These are phyloP conservation scores for Trichopoda pennipes DNA, from an alignment of 2,888 invertebrate species.

Conservation along the genomic window DNA sequence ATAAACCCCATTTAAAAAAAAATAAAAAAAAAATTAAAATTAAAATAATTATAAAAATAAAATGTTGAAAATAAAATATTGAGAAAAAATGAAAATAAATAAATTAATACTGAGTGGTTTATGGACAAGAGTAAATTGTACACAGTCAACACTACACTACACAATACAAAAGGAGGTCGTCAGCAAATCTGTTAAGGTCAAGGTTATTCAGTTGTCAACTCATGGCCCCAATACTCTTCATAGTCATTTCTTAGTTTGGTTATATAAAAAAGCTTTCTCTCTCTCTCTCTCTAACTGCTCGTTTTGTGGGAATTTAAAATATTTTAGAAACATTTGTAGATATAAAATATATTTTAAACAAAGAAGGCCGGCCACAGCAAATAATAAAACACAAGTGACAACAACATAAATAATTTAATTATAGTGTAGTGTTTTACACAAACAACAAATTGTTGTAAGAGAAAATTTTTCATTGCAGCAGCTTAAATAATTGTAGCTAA, in stretches of 20 bases:
- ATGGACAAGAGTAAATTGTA: slow-evolving; percentile 8
- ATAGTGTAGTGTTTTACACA: no score
- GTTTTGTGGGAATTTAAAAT: background rate
- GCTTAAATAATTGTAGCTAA: no score
- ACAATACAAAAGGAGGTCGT: slow-evolving; percentile 64
- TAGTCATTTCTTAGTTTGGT: slow-evolving; percentile 9
- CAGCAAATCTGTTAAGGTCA: slow-evolving; percentile 67
- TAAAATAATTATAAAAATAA: slow-evolving; percentile 11
- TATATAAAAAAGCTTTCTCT: background rate
- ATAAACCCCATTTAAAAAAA: slow-evolving; percentile 34
- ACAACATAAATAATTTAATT: slow-evolving; percentile 1
- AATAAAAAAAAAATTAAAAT: slow-evolving; percentile 2
- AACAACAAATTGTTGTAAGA: background rate
- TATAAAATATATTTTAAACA: slow-evolving; percentile 18
- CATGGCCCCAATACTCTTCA: slow-evolving; percentile 3
- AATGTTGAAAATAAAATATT: background rate
- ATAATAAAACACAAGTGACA: slow-evolving; percentile 51
- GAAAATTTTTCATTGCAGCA: no score
- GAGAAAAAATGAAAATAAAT: no score
- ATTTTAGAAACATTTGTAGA: background rate
- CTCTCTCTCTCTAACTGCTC: background rate
- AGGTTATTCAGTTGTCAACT: slow-evolving; percentile 56
- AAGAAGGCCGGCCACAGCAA: slow-evolving; percentile 44
- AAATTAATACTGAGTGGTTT: background rate
- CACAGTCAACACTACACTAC: slow-evolving; percentile 17